Base-by-base conservation (phyloP, 2,113 vertebrate species). In the Toxotes chatareus region DNA sequence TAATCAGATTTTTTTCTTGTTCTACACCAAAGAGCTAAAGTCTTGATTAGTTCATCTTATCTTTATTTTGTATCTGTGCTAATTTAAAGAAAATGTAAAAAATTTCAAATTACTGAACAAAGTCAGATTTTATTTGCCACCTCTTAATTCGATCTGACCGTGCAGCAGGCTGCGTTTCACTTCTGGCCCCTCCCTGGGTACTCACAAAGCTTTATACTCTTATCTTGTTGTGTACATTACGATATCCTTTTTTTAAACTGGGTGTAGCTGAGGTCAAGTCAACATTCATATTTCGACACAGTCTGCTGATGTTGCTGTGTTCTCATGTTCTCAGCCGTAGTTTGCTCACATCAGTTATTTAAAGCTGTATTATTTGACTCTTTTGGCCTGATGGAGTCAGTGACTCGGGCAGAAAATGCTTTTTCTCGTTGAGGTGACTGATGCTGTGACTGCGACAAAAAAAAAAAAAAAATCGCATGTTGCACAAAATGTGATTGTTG, bases 141-240 rank as follows among this genome's bases (percentile, higher is more conserved):
- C 38, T 40, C 38, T 40, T 5, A 40, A 9, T 40, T 40, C 1
- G 38, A 9, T 8, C 4, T 0, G 2, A 14, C 42, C 46, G 62
- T 67, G 32, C 57, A 80, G 64, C 49, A 53, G 65, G 14, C 42
- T 69, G 34, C 40, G 23, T 65, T 78, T 61, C 66, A 17, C 36
- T 74, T 51, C 74, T 1, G 19, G 10, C 51, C 40, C 75, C 76
- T 80, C 87, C 84, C 64, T 86, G 42, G 0, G 64, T 27, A 71
- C 53, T 71, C 73, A 77, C 76, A 75, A 27, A 34, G 1, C 17
- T 79, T 81, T 60, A 34, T 53, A 12, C 38, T 59, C 40, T 86
- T 88, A 88, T 88, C 86, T 78, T 67, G 4, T 53, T 40, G 10
- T 16, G 5, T 3, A 65, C 13, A 23, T 59, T 34, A 38, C 2